Evolutionary conservation across 2,888 invertebrate species (phyloP).

Genomic region (Temnothorax unifasciatus): DNA sequence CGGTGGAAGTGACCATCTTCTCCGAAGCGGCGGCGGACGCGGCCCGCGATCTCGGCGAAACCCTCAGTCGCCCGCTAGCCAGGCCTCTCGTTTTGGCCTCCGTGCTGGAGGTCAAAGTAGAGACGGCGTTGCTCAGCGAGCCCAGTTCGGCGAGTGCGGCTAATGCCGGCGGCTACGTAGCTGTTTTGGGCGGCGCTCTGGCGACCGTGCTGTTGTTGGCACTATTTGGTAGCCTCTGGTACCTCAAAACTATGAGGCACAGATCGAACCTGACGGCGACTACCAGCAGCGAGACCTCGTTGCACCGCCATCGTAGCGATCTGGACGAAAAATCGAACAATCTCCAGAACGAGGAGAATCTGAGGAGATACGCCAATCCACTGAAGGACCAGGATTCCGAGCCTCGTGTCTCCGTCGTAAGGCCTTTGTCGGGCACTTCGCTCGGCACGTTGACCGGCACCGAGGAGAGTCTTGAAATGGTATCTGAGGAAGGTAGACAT

Average conservation of each 20-base stretch:
- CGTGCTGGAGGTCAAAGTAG: constrained; percentile 92
- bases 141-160: constrained; percentile 69
- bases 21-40: constrained; percentile 93
- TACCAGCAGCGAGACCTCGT: constrained; percentile 84
- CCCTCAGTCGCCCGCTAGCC: constrained; percentile 88
- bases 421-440: constrained; percentile 86
- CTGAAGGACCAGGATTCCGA: constrained; percentile 89
- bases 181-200: constrained; percentile 82
- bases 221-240: constrained; percentile 83
- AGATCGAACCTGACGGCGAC: constrained; percentile 84
- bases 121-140: constrained; percentile 89
- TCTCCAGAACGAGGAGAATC: constrained; percentile 95
- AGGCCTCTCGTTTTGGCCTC: constrained; percentile 90
- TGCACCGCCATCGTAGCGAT: constrained; percentile 89
- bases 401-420: constrained; percentile 87
- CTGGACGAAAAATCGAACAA: constrained; percentile 95
- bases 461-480: constrained; percentile 90
- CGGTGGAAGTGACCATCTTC: constrained; percentile 94
- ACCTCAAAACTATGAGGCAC: constrained; percentile 77
- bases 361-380: constrained; percentile 94
- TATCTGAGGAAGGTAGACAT: constrained; percentile 88
- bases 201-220: constrained; percentile 80
- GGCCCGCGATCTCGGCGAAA: constrained; percentile 94
- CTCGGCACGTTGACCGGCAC: constrained; percentile 86
- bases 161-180: constrained; percentile 79